A percentile compares a stretch with the other conserved stretches of the same genome.
phyloP scores from a whole-genome alignment of 2,888 invertebrate genomes.

The Euzophera pinguis region DNA sequence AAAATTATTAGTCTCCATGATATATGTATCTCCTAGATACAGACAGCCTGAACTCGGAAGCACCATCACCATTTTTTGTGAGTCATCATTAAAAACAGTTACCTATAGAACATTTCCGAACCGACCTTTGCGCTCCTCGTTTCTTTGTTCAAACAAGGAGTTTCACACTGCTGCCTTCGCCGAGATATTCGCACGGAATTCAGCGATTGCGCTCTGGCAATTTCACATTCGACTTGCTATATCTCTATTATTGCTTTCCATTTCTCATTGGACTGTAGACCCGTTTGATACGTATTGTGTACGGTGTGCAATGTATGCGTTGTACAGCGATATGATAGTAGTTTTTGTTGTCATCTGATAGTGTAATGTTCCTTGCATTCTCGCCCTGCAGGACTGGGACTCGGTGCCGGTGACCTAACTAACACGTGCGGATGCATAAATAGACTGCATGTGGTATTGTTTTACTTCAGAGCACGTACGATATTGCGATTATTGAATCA shows the following conservation, averaged over 20 bases:
- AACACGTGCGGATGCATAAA: constrained; percentile 6
- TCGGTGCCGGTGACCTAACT: constrained; percentile 13
- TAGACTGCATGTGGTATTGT: constrained; percentile 5
- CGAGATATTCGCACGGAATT: constrained; percentile 24
- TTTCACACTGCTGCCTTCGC: constrained; percentile 8
- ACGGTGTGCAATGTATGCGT: background rate
- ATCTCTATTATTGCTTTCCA: background rate
- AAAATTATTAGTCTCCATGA: too few relatives aligned
- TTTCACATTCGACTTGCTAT: background rate
- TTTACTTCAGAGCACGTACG: background rate
- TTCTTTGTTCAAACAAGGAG: constrained; percentile 23
- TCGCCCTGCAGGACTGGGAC: constrained; percentile 14
- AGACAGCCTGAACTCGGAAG: background rate
- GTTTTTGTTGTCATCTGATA: background rate
- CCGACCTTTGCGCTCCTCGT: background rate
- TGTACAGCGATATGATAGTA: background rate
- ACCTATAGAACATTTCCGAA: background rate
- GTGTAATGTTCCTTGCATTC: constrained; percentile 7
- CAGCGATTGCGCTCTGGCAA: constrained; percentile 18
- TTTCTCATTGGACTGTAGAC: background rate
- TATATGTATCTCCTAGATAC: too few relatives aligned
- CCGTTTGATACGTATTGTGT: too few relatives aligned
- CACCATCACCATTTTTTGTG: background rate
- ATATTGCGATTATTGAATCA: background rate
- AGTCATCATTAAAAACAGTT: constrained; percentile 3